These are phyloP conservation scores for Pantherophis vulpinus DNA, from an alignment of 2,797 vertebrate genomes.

Conservation along the genomic window DNA sequence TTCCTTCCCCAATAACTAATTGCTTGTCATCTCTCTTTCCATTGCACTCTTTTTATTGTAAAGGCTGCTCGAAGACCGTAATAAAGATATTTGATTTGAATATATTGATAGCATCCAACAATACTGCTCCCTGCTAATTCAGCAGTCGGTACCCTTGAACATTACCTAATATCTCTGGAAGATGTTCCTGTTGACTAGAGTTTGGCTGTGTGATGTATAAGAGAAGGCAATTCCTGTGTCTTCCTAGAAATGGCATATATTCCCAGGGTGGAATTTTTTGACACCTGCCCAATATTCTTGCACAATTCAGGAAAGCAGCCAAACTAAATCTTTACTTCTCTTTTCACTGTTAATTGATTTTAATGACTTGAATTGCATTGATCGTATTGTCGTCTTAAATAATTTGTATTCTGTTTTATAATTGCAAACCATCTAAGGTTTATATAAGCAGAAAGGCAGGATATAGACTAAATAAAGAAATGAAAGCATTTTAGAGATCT, in stretches of 20 bases:
- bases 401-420: background rate
- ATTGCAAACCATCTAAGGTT: background rate
- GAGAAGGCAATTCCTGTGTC: background rate
- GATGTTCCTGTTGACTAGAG: background rate
- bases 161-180: background rate
- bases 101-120: background rate
- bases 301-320: background rate
- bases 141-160: background rate
- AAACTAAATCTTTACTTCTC: background rate
- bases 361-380: background rate
- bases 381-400: background rate
- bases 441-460: background rate
- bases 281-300: background rate
- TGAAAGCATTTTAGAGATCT: background rate
- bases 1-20: background rate
- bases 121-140: background rate
- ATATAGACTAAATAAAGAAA: background rate
- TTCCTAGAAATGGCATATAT: background rate
- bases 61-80: background rate
- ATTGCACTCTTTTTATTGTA: background rate
- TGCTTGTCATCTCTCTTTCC: background rate
- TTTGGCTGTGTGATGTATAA: background rate
- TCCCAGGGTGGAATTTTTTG: background rate
- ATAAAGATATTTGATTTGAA: background rate
- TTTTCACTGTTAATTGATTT: background rate